A percentile compares a stretch with the other conserved stretches of the same genome.
Evolutionary conservation across 2,888 invertebrate species (phyloP).

Genomic region (Litoditis marina): DNA sequence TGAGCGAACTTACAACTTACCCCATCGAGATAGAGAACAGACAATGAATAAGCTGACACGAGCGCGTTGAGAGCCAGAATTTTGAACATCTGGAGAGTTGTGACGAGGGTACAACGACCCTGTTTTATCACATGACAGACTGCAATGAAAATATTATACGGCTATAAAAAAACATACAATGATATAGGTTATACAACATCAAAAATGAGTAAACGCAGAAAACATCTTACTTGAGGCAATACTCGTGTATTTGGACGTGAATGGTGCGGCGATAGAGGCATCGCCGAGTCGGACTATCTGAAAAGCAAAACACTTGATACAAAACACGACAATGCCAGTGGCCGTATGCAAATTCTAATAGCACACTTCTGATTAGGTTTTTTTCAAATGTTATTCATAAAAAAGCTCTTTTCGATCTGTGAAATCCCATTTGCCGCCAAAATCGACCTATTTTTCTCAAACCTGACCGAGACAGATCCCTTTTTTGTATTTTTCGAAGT

Average conservation of each 20-base stretch:
- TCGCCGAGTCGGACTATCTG: constrained; percentile 90
- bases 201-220: too few relatives aligned
- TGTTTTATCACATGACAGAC: constrained; percentile 99
- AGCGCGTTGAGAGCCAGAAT: constrained; percentile 95
- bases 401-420: too few relatives aligned
- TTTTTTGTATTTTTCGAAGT: too few relatives aligned
- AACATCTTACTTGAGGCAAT: constrained; percentile 81
- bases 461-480: too few relatives aligned
- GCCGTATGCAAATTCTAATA: too few relatives aligned
- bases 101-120: constrained; percentile 95
- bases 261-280: constrained; percentile 97
- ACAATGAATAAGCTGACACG: constrained; percentile 92
- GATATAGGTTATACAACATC: too few relatives aligned
- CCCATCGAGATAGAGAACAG: constrained; percentile 93
- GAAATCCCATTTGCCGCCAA: too few relatives aligned
- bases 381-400: too few relatives aligned
- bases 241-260: constrained; percentile 93
- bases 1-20: background rate
- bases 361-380: too few relatives aligned
- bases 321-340: background rate
- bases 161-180: too few relatives aligned
- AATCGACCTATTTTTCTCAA: too few relatives aligned
- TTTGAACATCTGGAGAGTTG: constrained; percentile 99
- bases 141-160: constrained; percentile 69
- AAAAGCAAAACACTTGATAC: background rate